Percentiles rank a stretch among this genome's conserved stretches.
phyloP scores from a whole-genome alignment of 2,888 invertebrate genomes.

The Drosophila nr. perissopoda region DNA sequence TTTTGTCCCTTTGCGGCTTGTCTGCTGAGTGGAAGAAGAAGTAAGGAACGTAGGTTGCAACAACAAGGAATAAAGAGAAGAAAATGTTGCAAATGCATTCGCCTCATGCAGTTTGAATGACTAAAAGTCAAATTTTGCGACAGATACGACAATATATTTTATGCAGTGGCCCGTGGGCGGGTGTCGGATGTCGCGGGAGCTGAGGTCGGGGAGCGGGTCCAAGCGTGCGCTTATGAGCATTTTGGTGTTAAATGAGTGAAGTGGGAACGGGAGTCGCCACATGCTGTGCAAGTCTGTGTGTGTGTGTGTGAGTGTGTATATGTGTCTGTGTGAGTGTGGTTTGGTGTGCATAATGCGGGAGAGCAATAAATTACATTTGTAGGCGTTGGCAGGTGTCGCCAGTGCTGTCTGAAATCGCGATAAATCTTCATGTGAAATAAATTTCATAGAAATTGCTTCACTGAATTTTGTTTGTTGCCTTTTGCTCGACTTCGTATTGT shows the following conservation, averaged over 20 bases:
- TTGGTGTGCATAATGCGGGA: constrained; percentile 81
- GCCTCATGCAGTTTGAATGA: constrained; percentile 58
- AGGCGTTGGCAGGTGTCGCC: constrained; percentile 86
- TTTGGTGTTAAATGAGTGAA: constrained; percentile 64
- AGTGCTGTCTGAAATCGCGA: constrained; percentile 85
- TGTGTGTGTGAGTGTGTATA: constrained; percentile 33
- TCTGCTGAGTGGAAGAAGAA: constrained; percentile 1
- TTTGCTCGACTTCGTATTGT: constrained; percentile 66
- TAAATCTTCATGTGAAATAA: constrained; percentile 86
- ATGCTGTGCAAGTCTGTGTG: constrained; percentile 59
- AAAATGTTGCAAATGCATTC: constrained; percentile 36
- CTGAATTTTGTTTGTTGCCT: constrained; percentile 82
- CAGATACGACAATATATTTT: constrained; percentile 69
- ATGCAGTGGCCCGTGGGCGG: constrained; percentile 58
- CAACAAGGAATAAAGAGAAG: constrained; percentile 1
- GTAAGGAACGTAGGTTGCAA: constrained; percentile 9
- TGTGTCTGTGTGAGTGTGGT: constrained; percentile 37
- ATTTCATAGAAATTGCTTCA: constrained; percentile 85
- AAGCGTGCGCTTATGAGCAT: constrained; percentile 68
- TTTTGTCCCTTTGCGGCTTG: background rate
- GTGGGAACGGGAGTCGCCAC: constrained; percentile 57
- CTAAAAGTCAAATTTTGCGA: constrained; percentile 70
- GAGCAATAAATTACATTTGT: constrained; percentile 85
- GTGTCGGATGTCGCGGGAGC: constrained; percentile 34
- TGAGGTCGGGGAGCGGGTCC: constrained; percentile 18